Conservation (phyloP, 2,797 vertebrate species). For the Bovichtus diacanthus region DNA sequence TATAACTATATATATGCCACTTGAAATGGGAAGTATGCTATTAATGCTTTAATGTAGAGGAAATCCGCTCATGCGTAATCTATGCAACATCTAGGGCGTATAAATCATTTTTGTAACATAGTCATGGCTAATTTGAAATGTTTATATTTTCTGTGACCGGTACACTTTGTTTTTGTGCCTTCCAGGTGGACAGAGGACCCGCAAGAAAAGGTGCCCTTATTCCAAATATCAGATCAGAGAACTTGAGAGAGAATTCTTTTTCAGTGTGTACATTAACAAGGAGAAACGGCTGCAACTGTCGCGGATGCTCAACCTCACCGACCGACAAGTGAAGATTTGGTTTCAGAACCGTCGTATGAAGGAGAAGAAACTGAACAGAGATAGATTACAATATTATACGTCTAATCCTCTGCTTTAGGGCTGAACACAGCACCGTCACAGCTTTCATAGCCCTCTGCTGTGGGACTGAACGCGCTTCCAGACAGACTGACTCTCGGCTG, state of each 20-base stretch:
- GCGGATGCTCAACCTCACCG: constrained; percentile 98
- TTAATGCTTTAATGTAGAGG: constrained; percentile 44
- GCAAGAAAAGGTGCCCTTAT: constrained; percentile 99
- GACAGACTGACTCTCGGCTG: constrained; percentile 56
- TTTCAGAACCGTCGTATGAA: constrained; percentile 99
- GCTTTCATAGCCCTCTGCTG: constrained; percentile 49
- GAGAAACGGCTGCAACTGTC: constrained; percentile 98
- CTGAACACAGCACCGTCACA: constrained; percentile 48
- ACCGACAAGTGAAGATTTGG: constrained; percentile 99
- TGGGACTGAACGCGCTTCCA: constrained; percentile 63
- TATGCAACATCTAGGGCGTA: constrained; percentile 27
- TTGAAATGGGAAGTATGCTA: constrained; percentile 54
- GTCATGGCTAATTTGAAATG: constrained; percentile 53
- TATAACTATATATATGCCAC: constrained; percentile 39
- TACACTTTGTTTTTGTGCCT: constrained; percentile 58
- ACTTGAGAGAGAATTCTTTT: constrained; percentile 99
- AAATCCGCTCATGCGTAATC: constrained; percentile 57
- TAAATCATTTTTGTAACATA: constrained; percentile 47
- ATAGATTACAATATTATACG: constrained; percentile 98
- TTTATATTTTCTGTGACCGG: constrained; percentile 48
- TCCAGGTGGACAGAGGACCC: constrained; percentile 94
- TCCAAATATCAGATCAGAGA: constrained; percentile 99
- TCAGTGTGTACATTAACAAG: constrained; percentile 99
- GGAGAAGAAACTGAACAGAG: constrained; percentile 99
- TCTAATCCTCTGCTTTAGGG: constrained; percentile 94